Conservation (phyloP, 2,888 invertebrate genomes). For the Xestia c-nigrum region DNA sequence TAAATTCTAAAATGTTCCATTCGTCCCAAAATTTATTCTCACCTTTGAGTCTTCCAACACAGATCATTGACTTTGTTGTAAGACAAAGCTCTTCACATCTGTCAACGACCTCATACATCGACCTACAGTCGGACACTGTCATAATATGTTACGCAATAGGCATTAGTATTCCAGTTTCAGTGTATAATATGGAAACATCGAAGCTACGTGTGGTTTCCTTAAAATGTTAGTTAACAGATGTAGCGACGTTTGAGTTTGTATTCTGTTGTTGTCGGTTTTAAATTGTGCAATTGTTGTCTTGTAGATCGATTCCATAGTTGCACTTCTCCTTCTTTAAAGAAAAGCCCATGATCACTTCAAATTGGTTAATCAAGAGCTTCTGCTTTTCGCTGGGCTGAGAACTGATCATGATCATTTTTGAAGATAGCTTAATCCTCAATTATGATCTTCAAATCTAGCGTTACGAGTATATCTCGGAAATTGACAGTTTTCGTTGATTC, state of each 20-base stretch:
- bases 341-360: background rate
- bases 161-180: constrained; percentile 31
- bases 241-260: background rate
- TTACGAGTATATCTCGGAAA: background rate
- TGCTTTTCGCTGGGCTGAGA: background rate
- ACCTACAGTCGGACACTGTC: constrained; percentile 49
- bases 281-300: background rate
- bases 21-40: constrained; percentile 40
- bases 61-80: constrained; percentile 54
- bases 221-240: constrained; percentile 6
- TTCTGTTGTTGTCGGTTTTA: background rate
- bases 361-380: background rate
- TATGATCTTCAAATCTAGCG: background rate
- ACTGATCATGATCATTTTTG: background rate
- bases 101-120: constrained; percentile 58
- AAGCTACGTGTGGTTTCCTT: background rate
- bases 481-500: background rate
- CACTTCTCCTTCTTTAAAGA: background rate
- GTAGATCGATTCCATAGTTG: background rate
- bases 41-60: constrained; percentile 29
- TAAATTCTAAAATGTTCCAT: constrained; percentile 8
- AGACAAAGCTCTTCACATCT: constrained; percentile 56
- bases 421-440: background rate
- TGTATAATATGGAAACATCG: constrained; percentile 8
- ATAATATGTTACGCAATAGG: constrained; percentile 55